Conservation (phyloP, 2,888 invertebrate species). For the Psylliodes chrysocephalus region DNA sequence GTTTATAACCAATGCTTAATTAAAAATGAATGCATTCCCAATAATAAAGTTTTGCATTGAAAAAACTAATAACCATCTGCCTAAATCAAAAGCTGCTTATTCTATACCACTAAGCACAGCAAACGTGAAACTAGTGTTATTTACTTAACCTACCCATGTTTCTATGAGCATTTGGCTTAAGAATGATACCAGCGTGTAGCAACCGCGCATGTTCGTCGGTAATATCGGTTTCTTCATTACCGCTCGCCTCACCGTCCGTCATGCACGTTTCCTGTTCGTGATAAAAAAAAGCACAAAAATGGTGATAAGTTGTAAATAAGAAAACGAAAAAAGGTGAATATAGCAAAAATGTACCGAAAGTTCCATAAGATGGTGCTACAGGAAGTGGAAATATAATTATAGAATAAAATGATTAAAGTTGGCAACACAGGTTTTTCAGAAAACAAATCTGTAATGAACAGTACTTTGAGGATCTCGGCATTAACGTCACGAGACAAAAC, state of each 20-base stretch:
- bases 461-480: too few relatives aligned
- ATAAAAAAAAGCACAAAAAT: conserved; percentile 43
- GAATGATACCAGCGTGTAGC: conserved; percentile 65
- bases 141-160: conserved; percentile 58
- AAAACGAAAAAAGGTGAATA: conserved; percentile 30
- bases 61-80: too few relatives aligned
- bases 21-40: too few relatives aligned
- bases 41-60: too few relatives aligned
- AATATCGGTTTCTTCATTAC: conserved; percentile 73
- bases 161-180: conserved; percentile 61
- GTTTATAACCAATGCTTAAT: too few relatives aligned
- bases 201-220: conserved; percentile 80
- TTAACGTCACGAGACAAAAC: too few relatives aligned
- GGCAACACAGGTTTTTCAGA: background rate
- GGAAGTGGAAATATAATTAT: conserved; percentile 1
- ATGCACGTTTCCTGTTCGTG: conserved; percentile 64
- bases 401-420: background rate
- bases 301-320: conserved; percentile 28
- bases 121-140: conserved; percentile 20
- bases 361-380: conserved; percentile 33
- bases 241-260: conserved; percentile 71
- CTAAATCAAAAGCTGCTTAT: background rate
- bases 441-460: too few relatives aligned
- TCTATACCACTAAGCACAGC: background rate
- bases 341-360: conserved; percentile 27